phyloP scores from a whole-genome alignment of 2,888 invertebrate genomes.

The Salticus scenicus region DNA sequence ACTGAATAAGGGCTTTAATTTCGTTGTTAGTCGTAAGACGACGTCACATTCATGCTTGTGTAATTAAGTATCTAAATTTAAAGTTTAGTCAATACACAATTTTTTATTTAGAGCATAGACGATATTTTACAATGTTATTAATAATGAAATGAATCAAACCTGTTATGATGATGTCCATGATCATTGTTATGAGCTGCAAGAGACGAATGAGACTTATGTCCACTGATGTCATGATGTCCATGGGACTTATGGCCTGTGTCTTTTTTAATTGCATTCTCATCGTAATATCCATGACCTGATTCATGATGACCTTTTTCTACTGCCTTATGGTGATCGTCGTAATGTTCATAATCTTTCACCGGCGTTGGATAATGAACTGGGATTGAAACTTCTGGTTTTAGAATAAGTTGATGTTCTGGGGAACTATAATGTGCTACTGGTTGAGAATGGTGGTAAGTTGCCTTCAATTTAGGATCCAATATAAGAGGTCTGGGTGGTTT shows the following conservation, averaged over 20 bases:
- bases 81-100: too few relatives aligned
- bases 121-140: too few relatives aligned
- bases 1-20: too few relatives aligned
- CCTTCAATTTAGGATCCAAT: slow-evolving; percentile 25
- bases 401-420: neutral
- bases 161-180: slow-evolving; percentile 46
- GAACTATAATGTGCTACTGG: slow-evolving; percentile 4
- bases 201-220: slow-evolving; percentile 45
- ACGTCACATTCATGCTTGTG: too few relatives aligned
- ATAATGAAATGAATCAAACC: too few relatives aligned
- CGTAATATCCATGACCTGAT: slow-evolving; percentile 41
- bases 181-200: slow-evolving; percentile 44
- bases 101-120: too few relatives aligned
- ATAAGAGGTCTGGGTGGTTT: slow-evolving; percentile 3
- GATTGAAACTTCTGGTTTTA: slow-evolving; percentile 6
- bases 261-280: slow-evolving; percentile 32
- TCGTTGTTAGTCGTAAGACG: too few relatives aligned
- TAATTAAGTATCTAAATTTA: too few relatives aligned
- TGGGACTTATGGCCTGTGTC: slow-evolving; percentile 43
- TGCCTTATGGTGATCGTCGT: slow-evolving; percentile 20
- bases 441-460: neutral
- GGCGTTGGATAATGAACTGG: slow-evolving; percentile 15
- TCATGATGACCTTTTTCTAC: slow-evolving; percentile 40
- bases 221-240: slow-evolving; percentile 37
- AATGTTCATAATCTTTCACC: slow-evolving; percentile 24